phyloP scores from a whole-genome alignment of 2,113 vertebrate species.

The Sinocyclocheilus anophthalmus region DNA sequence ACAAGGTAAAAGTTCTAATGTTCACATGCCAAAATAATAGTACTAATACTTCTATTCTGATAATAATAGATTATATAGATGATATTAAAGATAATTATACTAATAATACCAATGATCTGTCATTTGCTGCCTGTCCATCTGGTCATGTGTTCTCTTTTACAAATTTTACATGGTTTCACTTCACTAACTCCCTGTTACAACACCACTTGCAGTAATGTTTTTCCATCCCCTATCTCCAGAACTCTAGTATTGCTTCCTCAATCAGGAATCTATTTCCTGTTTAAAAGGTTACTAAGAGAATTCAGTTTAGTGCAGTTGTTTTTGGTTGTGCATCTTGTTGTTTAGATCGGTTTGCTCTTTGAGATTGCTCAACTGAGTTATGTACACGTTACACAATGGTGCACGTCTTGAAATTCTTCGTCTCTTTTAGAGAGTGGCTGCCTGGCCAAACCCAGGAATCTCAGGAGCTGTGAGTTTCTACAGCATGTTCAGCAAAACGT shows the following conservation, averaged over 20 bases:
- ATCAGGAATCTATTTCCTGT: not conserved
- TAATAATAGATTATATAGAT: not conserved
- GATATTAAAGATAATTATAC: not conserved
- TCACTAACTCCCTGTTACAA: not conserved
- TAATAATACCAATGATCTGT: no score
- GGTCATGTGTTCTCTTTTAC: not conserved
- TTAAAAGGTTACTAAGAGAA: not conserved
- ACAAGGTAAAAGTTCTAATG: not conserved
- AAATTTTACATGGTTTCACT: no score
- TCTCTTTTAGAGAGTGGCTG: no score
- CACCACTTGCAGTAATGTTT: not conserved
- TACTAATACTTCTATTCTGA: not conserved
- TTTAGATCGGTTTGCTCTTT: not conserved
- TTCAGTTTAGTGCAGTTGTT: not conserved
- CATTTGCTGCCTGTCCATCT: not conserved
- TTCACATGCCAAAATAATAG: not conserved
- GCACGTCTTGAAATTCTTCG: no score
- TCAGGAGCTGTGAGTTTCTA: no score
- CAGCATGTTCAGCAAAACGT: no score
- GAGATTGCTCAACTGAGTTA: not conserved
- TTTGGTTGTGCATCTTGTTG: not conserved
- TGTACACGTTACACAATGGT: no score
- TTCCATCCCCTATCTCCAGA: no score
- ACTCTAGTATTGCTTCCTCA: not conserved
- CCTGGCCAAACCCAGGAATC: no score